These are phyloP conservation scores for Sinopyrophorus schimmeli DNA, from an alignment of 2,888 invertebrate species.

Conservation along the genomic window DNA sequence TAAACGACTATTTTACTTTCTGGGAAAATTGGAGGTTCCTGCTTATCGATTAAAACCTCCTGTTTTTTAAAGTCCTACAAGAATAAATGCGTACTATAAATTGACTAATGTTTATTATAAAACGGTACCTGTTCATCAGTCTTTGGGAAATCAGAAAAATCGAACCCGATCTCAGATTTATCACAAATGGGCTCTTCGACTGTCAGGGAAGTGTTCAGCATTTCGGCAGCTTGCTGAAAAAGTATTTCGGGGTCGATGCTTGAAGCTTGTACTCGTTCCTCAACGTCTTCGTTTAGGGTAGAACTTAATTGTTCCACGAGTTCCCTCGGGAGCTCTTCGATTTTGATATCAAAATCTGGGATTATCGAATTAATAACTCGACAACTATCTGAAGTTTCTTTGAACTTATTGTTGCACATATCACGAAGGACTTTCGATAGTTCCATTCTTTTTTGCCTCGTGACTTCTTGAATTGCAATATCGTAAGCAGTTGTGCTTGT, in stretches of 20 bases:
- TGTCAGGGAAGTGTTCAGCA: conserved; percentile 22
- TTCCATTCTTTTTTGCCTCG: conserved; percentile 50
- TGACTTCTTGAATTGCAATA: conserved; percentile 47
- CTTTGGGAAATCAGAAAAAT: conserved; percentile 7
- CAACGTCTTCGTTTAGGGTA: conserved; percentile 41
- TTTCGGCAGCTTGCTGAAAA: conserved; percentile 36
- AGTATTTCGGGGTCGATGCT: conserved; percentile 34
- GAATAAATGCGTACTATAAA: too few species aligned
- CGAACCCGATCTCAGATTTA: too few species aligned
- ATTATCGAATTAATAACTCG: conserved; percentile 49
- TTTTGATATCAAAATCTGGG: conserved; percentile 51
- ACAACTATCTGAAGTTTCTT: conserved; percentile 38
- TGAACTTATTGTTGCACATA: conserved; percentile 42
- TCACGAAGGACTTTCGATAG: conserved; percentile 49
- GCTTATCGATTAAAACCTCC: too few species aligned
- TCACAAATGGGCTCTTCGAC: too few species aligned
- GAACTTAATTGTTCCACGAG: conserved; percentile 47
- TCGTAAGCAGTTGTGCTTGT: conserved; percentile 46
- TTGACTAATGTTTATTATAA: too few species aligned
- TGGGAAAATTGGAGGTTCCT: too few species aligned
- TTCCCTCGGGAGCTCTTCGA: conserved; percentile 49
- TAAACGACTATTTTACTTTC: too few species aligned
- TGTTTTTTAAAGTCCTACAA: too few species aligned
- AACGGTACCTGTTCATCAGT: too few species aligned
- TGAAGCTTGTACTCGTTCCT: conserved; percentile 15